Percentiles rank a stretch among this genome's conserved stretches.
Conservation (phyloP, 2,888 invertebrate genomes). For the Clunio marinus region DNA sequence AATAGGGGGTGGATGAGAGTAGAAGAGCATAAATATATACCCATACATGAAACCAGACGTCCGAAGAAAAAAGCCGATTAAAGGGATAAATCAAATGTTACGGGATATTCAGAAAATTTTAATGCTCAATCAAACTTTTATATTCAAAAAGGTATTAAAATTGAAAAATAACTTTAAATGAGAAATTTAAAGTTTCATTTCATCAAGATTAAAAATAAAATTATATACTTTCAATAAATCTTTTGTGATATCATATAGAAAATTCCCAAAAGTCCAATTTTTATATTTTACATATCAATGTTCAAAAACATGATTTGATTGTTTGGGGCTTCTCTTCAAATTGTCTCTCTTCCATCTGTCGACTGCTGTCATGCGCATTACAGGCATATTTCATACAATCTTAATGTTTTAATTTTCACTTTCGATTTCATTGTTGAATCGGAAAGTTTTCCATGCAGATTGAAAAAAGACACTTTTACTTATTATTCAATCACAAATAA, state of each 20-base stretch:
- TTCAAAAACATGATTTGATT: constrained; percentile 25
- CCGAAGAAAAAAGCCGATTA: constrained; percentile 20
- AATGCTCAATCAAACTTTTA: neutral
- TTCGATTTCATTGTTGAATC: constrained; percentile 5
- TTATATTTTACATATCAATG: constrained; percentile 13
- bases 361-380: neutral
- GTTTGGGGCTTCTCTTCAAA: constrained; percentile 29
- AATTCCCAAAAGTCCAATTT: constrained; percentile 6
- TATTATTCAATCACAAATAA: too few relatives aligned
- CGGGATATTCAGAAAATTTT: neutral
- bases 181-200: too few relatives aligned
- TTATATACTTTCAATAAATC: too few relatives aligned
- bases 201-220: too few relatives aligned
- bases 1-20: neutral
- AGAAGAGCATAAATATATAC: neutral
- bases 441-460: neutral
- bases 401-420: constrained; percentile 13
- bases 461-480: neutral
- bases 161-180: too few relatives aligned
- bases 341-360: neutral
- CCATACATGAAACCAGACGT: constrained; percentile 22
- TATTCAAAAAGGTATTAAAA: too few relatives aligned
- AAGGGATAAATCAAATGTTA: neutral
- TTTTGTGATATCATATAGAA: too few relatives aligned
- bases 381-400: neutral